phyloP scores from a whole-genome alignment of 2,888 invertebrate species.

The Pachliopta kotzebuea region DNA sequence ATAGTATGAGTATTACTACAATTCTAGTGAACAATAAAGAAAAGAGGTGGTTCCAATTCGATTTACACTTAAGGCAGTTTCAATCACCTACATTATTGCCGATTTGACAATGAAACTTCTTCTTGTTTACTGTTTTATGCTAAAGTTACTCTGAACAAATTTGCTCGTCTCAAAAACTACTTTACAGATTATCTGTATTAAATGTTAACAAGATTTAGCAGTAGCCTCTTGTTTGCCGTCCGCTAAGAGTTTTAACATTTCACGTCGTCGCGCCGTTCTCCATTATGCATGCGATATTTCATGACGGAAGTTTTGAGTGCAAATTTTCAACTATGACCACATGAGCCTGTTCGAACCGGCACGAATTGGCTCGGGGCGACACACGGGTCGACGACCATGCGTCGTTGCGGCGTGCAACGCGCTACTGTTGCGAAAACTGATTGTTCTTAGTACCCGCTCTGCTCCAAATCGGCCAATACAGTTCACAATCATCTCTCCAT shows the following conservation, averaged over 20 bases:
- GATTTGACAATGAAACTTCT: neutral
- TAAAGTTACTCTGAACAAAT: neutral
- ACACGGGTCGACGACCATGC: constrained; percentile 9
- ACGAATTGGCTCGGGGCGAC: constrained; percentile 3
- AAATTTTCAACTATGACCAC: constrained; percentile 26
- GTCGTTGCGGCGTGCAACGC: constrained; percentile 7
- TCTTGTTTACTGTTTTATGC: neutral
- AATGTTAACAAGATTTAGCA: constrained; percentile 6
- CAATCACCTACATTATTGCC: neutral
- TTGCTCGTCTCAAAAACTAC: constrained; percentile 4
- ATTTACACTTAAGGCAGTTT: neutral
- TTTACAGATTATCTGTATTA: neutral
- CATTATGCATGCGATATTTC: constrained; percentile 22
- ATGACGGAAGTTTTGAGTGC: constrained; percentile 17
- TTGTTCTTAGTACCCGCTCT: constrained; percentile 9
- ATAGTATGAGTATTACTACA: too few species aligned
- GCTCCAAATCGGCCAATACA: neutral
- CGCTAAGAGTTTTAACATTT: constrained; percentile 13
- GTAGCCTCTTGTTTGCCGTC: constrained; percentile 8
- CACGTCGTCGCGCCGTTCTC: constrained; percentile 8
- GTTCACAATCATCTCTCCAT: neutral
- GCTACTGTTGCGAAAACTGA: constrained; percentile 4
- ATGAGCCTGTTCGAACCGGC: constrained; percentile 13
- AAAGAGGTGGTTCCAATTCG: too few species aligned
- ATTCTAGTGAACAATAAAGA: too few species aligned